Base-by-base conservation (phyloP, 37 sponge, comb jelly and placozoan species). In the Aphrocallistes beatrix region DNA sequence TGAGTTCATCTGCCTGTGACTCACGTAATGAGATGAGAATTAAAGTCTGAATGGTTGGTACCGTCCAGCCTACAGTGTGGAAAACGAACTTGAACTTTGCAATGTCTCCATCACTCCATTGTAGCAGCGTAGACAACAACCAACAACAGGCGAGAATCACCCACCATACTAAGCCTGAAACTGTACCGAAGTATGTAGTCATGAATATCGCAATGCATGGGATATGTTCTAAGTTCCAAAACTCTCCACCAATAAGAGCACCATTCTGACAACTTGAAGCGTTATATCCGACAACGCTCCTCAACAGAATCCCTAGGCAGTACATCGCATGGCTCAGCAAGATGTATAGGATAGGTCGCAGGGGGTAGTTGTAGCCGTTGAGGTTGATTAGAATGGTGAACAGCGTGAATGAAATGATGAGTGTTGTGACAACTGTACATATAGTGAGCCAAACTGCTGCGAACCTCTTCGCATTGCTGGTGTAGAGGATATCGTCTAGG, bases 121-220 rank as follows among this genome's bases (percentile, higher is more conserved):
- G 75, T 3, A 60, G n/a, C 21, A 60, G 75, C 21, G 10, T 60
- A 13, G 75, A 60, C 10, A 60, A 13, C 21, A 60, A 21, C 17
- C 10, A 60, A 13, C 17, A 19, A 28, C 25, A 32, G 8, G 75
- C 34, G 25, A 60, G 75, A 60, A 60, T 60, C 25, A 19, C 25
- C 8, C 28, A 25, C 75, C 75, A 60, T 60, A 60, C 75, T 19
- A 60, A 30, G 21, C n/a, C 10, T 60, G 75, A 60, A 19, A 13
- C n/a, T 30, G n/a, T 60, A 13, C 75, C 75, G 75, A 60, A 60
- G 34, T 19, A 60, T 60, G 75, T 60, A 1, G 21, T 60, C n/a
- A 60, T 60, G 75, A 60, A 60, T 60, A 60, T 60, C n/a, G n/a
- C n/a, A 28, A 60, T 13, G 75, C 75, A 60, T 3, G 75, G 75